A percentile compares a stretch with the other conserved stretches of the same genome.
phyloP scores from a whole-genome alignment of 2,888 invertebrate genomes.

The Xanthia togata region DNA sequence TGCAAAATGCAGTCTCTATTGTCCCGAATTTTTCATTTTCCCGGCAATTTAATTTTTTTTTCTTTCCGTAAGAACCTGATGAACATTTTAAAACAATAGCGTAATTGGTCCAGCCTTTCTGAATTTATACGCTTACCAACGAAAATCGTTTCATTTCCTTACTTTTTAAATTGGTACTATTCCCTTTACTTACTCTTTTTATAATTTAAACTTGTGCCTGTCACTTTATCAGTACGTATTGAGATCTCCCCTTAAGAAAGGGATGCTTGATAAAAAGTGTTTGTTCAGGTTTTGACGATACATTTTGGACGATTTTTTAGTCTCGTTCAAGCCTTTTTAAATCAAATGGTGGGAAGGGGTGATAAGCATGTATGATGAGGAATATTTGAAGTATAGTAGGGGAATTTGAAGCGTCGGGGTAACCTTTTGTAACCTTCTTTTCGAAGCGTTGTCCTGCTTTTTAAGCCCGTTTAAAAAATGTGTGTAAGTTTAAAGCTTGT shows the following conservation, averaged over 20 bases:
- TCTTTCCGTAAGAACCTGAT: too few relatives aligned
- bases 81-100: too few relatives aligned
- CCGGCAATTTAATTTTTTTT: too few relatives aligned
- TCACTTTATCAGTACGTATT: neutral
- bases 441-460: neutral
- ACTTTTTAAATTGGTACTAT: too few relatives aligned
- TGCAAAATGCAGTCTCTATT: too few relatives aligned
- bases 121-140: too few relatives aligned
- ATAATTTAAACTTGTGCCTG: neutral
- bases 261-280: constrained; percentile 60
- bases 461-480: neutral
- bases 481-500: neutral
- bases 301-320: constrained; percentile 57
- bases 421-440: neutral
- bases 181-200: neutral
- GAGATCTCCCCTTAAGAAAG: constrained; percentile 45
- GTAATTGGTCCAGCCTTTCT: too few relatives aligned
- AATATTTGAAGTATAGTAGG: constrained; percentile 4
- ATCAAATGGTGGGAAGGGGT: constrained; percentile 27
- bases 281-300: constrained; percentile 62
- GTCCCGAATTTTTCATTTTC: too few relatives aligned
- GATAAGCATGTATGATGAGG: constrained; percentile 9
- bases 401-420: neutral
- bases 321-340: constrained; percentile 53
- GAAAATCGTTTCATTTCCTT: too few relatives aligned